A percentile compares a stretch with the other conserved stretches of the same genome.
Evolutionary conservation across 2,113 vertebrate genomes (phyloP).

Genomic region (Procavia capensis): DNA sequence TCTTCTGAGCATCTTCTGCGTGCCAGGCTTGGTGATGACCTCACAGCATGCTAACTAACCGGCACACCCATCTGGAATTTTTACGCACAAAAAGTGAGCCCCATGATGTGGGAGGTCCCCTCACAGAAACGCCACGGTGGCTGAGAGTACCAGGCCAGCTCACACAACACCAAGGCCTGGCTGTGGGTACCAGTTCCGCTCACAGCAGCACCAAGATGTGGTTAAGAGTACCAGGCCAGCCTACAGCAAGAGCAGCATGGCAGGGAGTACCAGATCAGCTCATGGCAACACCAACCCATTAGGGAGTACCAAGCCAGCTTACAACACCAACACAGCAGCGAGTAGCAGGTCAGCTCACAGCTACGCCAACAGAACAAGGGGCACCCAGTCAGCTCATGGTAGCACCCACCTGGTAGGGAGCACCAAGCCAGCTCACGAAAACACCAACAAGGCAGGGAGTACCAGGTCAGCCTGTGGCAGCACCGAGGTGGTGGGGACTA

Average conservation of each 20-base stretch:
- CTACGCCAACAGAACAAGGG: no score
- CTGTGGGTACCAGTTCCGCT: not conserved
- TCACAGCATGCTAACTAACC: not conserved
- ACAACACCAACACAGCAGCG: not conserved
- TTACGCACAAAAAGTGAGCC: not conserved
- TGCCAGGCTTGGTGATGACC: accelerated
- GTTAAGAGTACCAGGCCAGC: no score
- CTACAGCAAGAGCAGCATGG: no score
- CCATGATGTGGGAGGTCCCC: not conserved
- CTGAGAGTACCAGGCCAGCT: not conserved
- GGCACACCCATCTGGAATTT: not conserved
- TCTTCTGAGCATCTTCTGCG: not conserved
- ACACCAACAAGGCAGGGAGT: no score
- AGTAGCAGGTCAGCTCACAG: not conserved
- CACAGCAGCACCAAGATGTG: not conserved
- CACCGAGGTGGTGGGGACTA: not conserved
- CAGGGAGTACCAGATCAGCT: no score
- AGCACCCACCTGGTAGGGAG: no score
- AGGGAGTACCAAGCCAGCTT: not conserved
- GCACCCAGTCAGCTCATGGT: no score
- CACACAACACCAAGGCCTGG: not conserved
- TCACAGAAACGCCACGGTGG: no score
- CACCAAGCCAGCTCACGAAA: no score
- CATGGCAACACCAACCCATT: no score
- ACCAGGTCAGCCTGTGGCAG: accelerated